Evolutionary conservation across 2,113 vertebrate species (phyloP).

Genomic region (Nerophis ophidion): DNA sequence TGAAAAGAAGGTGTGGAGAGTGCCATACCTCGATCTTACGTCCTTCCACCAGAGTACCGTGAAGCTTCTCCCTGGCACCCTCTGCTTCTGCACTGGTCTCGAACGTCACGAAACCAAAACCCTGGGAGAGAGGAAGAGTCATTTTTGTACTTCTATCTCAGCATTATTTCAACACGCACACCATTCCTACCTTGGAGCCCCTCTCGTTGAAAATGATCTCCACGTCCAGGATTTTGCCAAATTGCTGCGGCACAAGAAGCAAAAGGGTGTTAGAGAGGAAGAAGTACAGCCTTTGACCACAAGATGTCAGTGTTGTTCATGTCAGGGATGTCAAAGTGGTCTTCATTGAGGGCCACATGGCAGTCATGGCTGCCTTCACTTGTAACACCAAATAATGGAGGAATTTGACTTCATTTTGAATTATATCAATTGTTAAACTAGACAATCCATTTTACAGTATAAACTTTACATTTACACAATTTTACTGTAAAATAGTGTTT

Average conservation of each 20-base stretch:
- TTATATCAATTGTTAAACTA: no score
- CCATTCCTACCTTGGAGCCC: slow-evolving; percentile 91
- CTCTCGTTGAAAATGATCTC: slow-evolving; percentile 99
- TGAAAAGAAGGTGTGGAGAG: slow-evolving; percentile 4
- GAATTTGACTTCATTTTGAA: no score
- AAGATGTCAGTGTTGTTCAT: slow-evolving; percentile 63
- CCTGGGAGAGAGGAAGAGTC: slow-evolving; percentile 66
- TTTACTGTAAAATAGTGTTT: no score
- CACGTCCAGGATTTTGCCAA: slow-evolving; percentile 98
- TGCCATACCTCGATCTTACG: slow-evolving; percentile 95
- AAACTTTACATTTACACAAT: no score
- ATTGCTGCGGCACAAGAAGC: slow-evolving; percentile 79
- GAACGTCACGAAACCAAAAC: slow-evolving; percentile 99
- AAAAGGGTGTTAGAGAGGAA: slow-evolving; percentile 19
- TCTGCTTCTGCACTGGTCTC: slow-evolving; percentile 96
- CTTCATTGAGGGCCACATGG: no score
- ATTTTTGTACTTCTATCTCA: background rate
- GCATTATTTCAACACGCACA: background rate
- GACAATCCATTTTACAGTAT: no score
- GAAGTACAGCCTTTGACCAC: slow-evolving; percentile 42
- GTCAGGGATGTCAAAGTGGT: no score
- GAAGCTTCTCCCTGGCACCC: slow-evolving; percentile 96
- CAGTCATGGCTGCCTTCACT: no score
- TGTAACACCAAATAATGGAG: no score
- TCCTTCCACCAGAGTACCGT: slow-evolving; percentile 98